Base-by-base conservation (phyloP, 2,888 invertebrate genomes). In the Polydrusus pterygomalis region DNA sequence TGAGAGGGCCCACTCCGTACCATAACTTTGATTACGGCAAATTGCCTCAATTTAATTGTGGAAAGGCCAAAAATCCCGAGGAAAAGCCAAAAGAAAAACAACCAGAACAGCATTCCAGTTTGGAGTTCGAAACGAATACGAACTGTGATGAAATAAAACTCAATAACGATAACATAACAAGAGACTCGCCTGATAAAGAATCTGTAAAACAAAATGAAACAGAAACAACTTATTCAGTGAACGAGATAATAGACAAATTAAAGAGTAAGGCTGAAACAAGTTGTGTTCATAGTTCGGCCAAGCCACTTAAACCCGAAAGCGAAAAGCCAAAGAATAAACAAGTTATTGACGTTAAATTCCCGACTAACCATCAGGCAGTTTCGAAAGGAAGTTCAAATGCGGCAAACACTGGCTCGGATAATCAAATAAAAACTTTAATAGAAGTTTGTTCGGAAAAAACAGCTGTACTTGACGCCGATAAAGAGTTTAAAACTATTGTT, bases 71-170 rank as follows among this genome's bases (percentile, higher is more conserved):
- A 6, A 67, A 77, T 40, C 11, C 20, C 10, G 9, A 34, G 17
- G 20, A 73, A 20, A 64, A 79, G 78, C 47, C 80, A 77, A 56
- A 75, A 77, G 13, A 79, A 74, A 54, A 49, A 40, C 15, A 47
- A 43, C n/a, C 40, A 38, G 30, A 73, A 49, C 64, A 49, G 20
- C 67, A 67, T 8, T 77, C 75, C 0, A 77, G 75, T 63, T 38
- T 75, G 15, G 77, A 81, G 38, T 83, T 82, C 20, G 83, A 85
- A 80, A 84, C 84, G 17, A 84, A 86, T 70, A 84, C 80, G 2
- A 85, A 86, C 79, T 83, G 84, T 69, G 85, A 86, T 62, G 85
- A 85, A 79, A 84, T 85, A 49, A 83, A 84, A 65, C 73, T 84
- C 43, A 82, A 81, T 78, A 84, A 84, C 79, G 85, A 83, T 70